These are phyloP conservation scores for Boulengerochromis microlepis DNA, from an alignment of 2,113 vertebrate genomes.

Conservation along the genomic window DNA sequence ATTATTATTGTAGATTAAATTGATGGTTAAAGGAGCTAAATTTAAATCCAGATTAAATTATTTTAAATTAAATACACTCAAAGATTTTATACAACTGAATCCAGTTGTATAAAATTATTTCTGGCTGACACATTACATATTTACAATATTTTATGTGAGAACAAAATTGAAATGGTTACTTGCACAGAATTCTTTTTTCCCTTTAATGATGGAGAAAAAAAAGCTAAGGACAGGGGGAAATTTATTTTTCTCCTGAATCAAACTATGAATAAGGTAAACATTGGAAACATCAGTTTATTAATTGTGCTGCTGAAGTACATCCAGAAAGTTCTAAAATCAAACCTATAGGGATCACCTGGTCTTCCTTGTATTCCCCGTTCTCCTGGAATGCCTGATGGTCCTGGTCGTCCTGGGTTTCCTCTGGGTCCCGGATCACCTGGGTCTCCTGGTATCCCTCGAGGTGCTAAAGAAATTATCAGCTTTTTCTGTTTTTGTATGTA, in stretches of 20 bases:
- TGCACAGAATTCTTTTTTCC: neutral
- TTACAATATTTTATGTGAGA: neutral
- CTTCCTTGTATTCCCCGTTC: constrained; percentile 17
- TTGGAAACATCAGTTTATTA: neutral
- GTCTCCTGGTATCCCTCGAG: constrained; percentile 17
- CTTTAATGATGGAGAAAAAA: neutral
- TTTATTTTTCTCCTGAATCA: neutral
- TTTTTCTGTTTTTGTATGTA: neutral
- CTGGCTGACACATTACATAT: neutral
- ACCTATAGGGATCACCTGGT: constrained; percentile 17
- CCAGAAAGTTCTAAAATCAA: neutral
- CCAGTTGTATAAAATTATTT: too few species aligned
- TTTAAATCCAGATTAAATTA: neutral
- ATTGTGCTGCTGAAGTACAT: neutral
- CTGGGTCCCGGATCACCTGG: constrained; percentile 24
- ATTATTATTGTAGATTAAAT: neutral
- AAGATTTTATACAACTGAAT: neutral
- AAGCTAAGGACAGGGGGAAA: neutral
- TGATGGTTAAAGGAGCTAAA: neutral
- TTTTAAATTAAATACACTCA: neutral
- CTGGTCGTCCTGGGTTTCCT: constrained; percentile 22
- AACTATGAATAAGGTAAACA: neutral
- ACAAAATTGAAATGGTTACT: neutral
- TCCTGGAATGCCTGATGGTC: constrained; percentile 13
- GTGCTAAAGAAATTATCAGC: neutral